Evolutionary conservation across 2,888 invertebrate genomes (phyloP).

Genomic region (Baronia brevicornis): DNA sequence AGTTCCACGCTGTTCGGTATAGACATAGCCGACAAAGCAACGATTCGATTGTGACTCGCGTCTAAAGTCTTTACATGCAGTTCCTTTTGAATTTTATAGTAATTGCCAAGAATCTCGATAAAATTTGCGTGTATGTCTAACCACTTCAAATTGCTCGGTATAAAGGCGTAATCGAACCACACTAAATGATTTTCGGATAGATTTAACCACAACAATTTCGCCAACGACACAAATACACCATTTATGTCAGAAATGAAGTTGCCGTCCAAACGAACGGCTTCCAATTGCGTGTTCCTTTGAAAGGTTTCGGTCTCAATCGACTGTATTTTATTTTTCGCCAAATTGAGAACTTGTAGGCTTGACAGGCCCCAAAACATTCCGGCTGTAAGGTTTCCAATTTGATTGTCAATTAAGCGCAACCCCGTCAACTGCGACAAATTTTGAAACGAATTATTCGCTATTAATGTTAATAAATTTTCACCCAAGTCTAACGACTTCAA

Average conservation of each 20-base stretch:
- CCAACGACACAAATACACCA: constrained; percentile 89
- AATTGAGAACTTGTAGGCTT: constrained; percentile 88
- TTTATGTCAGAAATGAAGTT: constrained; percentile 93
- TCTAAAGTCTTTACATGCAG: constrained; percentile 89
- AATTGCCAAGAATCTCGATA: constrained; percentile 90
- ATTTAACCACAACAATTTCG: constrained; percentile 89
- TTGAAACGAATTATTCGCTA: constrained; percentile 88
- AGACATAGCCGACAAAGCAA: constrained; percentile 84
- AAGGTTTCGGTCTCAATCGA: constrained; percentile 90
- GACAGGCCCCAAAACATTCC: constrained; percentile 91
- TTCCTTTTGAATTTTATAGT: constrained; percentile 88
- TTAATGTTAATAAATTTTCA: constrained; percentile 90
- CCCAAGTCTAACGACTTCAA: constrained; percentile 93
- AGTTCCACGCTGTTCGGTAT: constrained; percentile 92
- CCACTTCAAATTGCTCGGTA: constrained; percentile 91
- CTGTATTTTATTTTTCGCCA: constrained; percentile 92
- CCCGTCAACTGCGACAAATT: constrained; percentile 91
- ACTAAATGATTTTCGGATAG: constrained; percentile 92
- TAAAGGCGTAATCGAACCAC: constrained; percentile 95
- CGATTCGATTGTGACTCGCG: constrained; percentile 91
- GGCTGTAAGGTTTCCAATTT: constrained; percentile 88
- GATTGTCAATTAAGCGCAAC: constrained; percentile 91
- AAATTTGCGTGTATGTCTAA: constrained; percentile 93
- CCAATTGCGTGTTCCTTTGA: constrained; percentile 86
- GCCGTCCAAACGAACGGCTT: constrained; percentile 90